phyloP scores from a whole-genome alignment of 2,888 invertebrate species.

The Euphydryas editha region DNA sequence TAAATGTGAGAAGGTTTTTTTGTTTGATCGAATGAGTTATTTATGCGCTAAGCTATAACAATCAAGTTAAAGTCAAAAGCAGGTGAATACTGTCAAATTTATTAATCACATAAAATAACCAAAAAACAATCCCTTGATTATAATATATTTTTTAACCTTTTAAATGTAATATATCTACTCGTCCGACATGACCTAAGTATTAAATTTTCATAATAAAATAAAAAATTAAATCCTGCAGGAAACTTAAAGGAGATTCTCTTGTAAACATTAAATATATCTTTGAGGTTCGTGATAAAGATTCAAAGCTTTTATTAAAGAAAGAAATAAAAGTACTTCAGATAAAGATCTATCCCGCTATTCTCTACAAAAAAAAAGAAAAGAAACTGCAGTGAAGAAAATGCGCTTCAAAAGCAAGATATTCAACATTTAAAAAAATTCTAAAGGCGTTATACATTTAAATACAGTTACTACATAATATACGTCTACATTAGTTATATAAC shows the following conservation, averaged over 20 bases:
- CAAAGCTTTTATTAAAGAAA: constrained; percentile 29
- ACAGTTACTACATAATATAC: constrained; percentile 30
- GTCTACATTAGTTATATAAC: constrained; percentile 35
- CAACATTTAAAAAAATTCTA: constrained; percentile 35
- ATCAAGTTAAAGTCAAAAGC: too few relatives aligned
- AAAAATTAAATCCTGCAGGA: not conserved
- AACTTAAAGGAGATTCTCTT: constrained; percentile 10
- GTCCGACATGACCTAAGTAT: not conserved
- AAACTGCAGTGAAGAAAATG: constrained; percentile 35
- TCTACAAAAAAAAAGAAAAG: constrained; percentile 27
- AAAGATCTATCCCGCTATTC: constrained; percentile 27
- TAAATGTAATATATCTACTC: not conserved
- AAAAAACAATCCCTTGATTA: too few relatives aligned
- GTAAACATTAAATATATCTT: constrained; percentile 16
- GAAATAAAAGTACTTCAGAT: constrained; percentile 29
- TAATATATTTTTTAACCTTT: too few relatives aligned
- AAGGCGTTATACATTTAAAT: constrained; percentile 37
- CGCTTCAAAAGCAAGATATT: constrained; percentile 32
- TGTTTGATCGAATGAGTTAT: too few relatives aligned
- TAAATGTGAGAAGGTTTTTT: too few relatives aligned
- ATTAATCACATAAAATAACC: too few relatives aligned
- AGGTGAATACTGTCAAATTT: too few relatives aligned
- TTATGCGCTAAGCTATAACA: too few relatives aligned
- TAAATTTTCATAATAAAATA: not conserved
- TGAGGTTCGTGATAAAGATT: constrained; percentile 27